Evolutionary conservation across 2,888 invertebrate species (phyloP).

Genomic region (Phoronis australis): DNA sequence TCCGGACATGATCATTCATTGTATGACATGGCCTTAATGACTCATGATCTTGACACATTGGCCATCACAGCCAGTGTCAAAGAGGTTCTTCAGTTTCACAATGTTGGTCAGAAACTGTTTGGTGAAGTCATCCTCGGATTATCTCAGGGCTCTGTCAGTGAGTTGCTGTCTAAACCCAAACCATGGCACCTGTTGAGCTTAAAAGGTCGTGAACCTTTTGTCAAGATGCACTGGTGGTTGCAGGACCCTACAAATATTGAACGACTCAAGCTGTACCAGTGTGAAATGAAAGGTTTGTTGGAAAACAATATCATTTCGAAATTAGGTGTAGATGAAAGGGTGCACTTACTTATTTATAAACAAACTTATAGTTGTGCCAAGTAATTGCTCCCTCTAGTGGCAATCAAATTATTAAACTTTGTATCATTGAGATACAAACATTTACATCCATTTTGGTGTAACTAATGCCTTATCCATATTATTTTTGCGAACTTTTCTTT

Average conservation of each 20-base stretch:
- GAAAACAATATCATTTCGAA: no score
- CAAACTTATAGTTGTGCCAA: no score
- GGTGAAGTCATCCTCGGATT: slow-evolving; percentile 95
- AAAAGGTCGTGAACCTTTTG: slow-evolving; percentile 77
- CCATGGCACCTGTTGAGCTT: slow-evolving; percentile 99
- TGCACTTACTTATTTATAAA: background rate
- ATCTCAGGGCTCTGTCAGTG: slow-evolving; percentile 90
- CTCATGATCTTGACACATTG: slow-evolving; percentile 93
- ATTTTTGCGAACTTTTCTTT: no score
- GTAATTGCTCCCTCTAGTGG: no score
- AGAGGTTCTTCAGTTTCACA: slow-evolving; percentile 91
- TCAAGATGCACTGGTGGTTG: slow-evolving; percentile 77
- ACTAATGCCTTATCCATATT: no score
- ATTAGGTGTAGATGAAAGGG: no score
- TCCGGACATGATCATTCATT: slow-evolving; percentile 73
- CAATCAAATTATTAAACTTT: no score
- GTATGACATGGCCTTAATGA: slow-evolving; percentile 94
- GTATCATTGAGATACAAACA: no score
- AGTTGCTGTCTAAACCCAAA: slow-evolving; percentile 93
- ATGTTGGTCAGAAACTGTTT: slow-evolving; percentile 95
- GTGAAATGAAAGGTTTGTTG: slow-evolving; percentile 48
- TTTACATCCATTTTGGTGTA: no score
- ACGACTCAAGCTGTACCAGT: slow-evolving; percentile 65
- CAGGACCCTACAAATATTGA: slow-evolving; percentile 93
- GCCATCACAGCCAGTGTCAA: slow-evolving; percentile 94